Evolutionary conservation across 2,888 invertebrate species (phyloP).

Genomic region (Agonopterix heracliana): DNA sequence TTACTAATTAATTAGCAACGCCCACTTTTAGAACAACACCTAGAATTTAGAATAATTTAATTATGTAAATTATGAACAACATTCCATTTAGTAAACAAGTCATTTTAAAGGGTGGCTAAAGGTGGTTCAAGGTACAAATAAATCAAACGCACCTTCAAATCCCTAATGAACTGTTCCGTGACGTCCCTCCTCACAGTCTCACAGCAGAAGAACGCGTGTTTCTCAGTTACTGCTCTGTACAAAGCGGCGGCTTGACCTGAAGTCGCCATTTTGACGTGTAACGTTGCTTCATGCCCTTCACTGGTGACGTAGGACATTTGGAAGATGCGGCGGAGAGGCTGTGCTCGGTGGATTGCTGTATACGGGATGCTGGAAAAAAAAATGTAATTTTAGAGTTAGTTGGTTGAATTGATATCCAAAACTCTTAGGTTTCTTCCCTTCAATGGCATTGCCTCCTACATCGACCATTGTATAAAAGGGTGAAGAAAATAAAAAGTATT

Average conservation of each 20-base stretch:
- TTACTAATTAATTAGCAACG: too few species aligned
- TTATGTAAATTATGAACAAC: too few species aligned
- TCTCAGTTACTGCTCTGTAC: conserved; percentile 92
- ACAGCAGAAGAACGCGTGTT: conserved; percentile 94
- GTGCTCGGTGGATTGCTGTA: conserved; percentile 87
- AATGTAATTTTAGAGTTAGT: neutral
- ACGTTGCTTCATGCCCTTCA: conserved; percentile 80
- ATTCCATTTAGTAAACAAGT: too few species aligned
- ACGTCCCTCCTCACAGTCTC: conserved; percentile 93
- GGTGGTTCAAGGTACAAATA: neutral
- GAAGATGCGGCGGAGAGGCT: conserved; percentile 84
- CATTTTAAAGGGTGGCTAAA: too few species aligned
- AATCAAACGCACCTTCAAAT: conserved; percentile 79
- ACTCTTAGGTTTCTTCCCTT: too few species aligned
- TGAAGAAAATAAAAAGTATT: too few species aligned
- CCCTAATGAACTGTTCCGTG: conserved; percentile 91
- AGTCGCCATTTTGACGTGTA: conserved; percentile 88
- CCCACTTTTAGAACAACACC: too few species aligned
- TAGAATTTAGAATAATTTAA: too few species aligned
- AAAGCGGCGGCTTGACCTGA: conserved; percentile 88
- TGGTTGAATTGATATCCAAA: too few species aligned
- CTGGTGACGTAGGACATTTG: conserved; percentile 83
- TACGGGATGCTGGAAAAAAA: conserved; percentile 81
- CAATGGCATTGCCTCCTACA: too few species aligned
- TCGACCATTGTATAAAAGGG: too few species aligned